Percentiles rank a stretch among this genome's conserved stretches.
Evolutionary conservation across 37 sponge, comb jelly and placozoan species (phyloP).

Genomic region (Chondrilla cf. caribensis): DNA sequence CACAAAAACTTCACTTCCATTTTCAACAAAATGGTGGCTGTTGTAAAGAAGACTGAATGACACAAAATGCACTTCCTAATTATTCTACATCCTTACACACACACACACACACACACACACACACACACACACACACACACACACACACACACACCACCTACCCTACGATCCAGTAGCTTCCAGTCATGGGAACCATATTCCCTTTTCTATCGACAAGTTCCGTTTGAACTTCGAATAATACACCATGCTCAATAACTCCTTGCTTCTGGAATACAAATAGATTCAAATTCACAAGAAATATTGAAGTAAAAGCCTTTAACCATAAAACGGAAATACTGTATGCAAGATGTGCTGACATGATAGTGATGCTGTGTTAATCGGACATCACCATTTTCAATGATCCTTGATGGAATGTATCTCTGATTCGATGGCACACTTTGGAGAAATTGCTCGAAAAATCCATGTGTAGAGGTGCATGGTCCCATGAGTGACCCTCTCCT

Average conservation of each 20-base stretch:
- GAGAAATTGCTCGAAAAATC: not conserved
- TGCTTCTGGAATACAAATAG: no score
- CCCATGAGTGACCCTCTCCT: not conserved
- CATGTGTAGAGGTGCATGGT: not conserved
- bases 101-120: not conserved
- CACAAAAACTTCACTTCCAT: no score
- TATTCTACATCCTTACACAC: no score
- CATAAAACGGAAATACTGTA: no score
- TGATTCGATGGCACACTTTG: not conserved
- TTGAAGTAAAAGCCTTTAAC: no score
- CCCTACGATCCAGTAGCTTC: conserved; percentile 12
- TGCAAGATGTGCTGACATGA: no score
- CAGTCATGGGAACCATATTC: not conserved
- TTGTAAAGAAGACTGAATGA: no score
- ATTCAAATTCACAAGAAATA: no score
- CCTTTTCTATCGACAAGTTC: not conserved
- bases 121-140: conserved; percentile 6
- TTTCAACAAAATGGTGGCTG: no score
- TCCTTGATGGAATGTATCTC: not conserved
- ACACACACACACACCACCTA: not conserved
- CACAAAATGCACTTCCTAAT: no score
- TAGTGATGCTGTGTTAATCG: no score
- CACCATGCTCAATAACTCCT: conserved; percentile 13
- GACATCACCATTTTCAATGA: not conserved
- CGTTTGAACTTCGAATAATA: not conserved